These are phyloP conservation scores for Dasypus novemcinctus DNA, from an alignment of 2,113 vertebrate species.

Conservation along the genomic window DNA sequence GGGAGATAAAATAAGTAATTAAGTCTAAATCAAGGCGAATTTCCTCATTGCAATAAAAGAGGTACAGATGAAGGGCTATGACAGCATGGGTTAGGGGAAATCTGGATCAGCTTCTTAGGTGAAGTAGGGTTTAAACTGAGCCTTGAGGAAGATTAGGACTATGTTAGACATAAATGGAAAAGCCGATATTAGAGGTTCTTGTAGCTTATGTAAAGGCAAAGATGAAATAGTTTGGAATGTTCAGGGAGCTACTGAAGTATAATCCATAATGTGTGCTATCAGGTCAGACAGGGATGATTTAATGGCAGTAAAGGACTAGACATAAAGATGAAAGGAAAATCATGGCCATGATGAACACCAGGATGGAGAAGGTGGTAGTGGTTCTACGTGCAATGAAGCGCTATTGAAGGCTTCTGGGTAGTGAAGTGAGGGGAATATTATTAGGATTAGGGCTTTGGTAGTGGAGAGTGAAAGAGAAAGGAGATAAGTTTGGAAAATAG, in stretches of 20 bases:
- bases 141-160: neutral
- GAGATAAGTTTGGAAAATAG: neutral
- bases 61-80: neutral
- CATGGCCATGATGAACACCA: neutral
- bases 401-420: neutral
- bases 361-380: neutral
- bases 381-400: neutral
- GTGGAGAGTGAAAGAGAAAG: neutral
- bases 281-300: neutral
- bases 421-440: neutral
- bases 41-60: neutral
- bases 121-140: neutral
- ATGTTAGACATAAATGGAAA: neutral
- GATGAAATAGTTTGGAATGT: neutral
- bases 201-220: neutral
- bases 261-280: neutral
- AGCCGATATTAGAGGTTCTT: neutral
- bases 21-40: slow-evolving; percentile 12
- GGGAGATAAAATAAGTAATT: neutral
- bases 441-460: neutral
- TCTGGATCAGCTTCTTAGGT: neutral
- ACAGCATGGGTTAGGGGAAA: neutral
- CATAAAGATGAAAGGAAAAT: neutral
- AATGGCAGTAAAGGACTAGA: neutral
- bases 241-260: neutral